Conservation (phyloP, 2,113 vertebrate genomes). For the Prionailurus viverrinus region DNA sequence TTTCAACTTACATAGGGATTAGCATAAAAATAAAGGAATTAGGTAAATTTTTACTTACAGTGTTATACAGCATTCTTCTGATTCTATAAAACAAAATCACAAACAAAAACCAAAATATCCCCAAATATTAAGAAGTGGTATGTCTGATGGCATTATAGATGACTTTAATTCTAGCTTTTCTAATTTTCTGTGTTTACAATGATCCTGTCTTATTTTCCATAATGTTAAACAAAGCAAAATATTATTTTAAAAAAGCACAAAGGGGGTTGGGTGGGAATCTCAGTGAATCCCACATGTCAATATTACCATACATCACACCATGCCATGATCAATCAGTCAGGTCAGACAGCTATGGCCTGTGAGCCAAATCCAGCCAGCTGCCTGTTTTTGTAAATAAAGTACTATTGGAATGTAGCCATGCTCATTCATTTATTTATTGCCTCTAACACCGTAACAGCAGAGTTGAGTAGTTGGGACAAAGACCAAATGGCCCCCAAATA, state of each 20-base stretch:
- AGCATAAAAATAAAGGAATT: background rate
- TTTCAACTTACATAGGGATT: background rate
- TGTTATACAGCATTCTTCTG: background rate
- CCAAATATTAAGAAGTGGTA: background rate
- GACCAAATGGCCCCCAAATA: background rate
- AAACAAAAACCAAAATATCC: background rate
- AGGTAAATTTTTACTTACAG: background rate
- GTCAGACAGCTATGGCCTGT: background rate
- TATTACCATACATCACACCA: background rate
- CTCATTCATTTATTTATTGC: background rate
- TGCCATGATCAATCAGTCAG: background rate
- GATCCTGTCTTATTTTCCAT: background rate
- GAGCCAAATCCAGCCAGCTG: background rate
- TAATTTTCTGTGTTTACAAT: background rate
- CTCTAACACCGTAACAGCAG: background rate
- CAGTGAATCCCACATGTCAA: background rate
- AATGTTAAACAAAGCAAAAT: background rate
- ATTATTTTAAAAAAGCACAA: background rate
- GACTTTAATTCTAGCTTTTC: background rate
- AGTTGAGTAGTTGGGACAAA: background rate
- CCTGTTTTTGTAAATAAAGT: conserved; percentile 6
- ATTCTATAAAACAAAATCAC: background rate
- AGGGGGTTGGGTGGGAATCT: background rate
- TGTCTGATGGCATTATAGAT: background rate
- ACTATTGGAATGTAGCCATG: background rate